A percentile compares a stretch with the other conserved stretches of the same genome.
phyloP scores from a whole-genome alignment of 1,140 invertebrate species.

The Drosophila ogumai region DNA sequence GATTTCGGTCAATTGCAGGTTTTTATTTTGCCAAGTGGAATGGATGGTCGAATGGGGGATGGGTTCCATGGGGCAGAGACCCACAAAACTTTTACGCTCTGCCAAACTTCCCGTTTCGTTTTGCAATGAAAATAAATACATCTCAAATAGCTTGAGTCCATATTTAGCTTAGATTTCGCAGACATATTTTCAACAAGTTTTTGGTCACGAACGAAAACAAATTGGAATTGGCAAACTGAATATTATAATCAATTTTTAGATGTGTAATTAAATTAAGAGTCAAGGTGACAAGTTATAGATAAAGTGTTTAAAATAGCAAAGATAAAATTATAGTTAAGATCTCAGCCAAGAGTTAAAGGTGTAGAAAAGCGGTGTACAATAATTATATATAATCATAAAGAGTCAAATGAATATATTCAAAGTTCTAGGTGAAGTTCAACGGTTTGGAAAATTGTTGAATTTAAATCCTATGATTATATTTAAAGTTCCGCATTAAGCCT shows the following conservation, averaged over 20 bases:
- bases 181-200: conserved; percentile 35
- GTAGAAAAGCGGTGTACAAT: neutral
- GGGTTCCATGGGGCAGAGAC: conserved; percentile 3
- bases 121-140: conserved; percentile 11
- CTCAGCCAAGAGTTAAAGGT: too few species aligned
- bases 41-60: neutral
- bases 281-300: conserved; percentile 22
- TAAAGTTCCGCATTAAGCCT: conserved; percentile 19
- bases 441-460: neutral
- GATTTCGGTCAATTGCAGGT: conserved; percentile 59
- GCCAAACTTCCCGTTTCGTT: conserved; percentile 51
- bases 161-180: conserved; percentile 32
- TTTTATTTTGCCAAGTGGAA: conserved; percentile 10
- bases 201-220: conserved; percentile 31
- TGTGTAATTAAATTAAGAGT: conserved; percentile 23
- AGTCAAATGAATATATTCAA: neutral
- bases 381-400: neutral
- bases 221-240: neutral
- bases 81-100: conserved; percentile 45
- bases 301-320: conserved; percentile 1
- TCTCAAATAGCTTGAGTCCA: conserved; percentile 12
- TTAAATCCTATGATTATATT: conserved; percentile 7
- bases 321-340: neutral
- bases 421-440: neutral
- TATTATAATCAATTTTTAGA: conserved; percentile 8